Conservation (phyloP, 2,888 invertebrate genomes). For the Fragum fragum region DNA sequence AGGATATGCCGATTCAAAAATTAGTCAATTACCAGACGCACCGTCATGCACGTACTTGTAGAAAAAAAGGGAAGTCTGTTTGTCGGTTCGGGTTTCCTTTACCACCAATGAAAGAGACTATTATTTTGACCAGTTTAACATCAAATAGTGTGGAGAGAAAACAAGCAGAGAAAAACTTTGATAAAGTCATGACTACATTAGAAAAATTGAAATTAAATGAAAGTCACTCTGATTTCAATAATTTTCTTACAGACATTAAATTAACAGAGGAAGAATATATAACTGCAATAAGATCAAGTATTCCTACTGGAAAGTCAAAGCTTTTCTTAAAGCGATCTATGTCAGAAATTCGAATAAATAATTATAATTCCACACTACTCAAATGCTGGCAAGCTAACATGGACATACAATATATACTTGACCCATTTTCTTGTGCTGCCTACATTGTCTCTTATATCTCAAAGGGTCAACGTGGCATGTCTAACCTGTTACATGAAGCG, state of each 20-base stretch:
- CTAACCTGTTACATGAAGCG: slow-evolving; percentile 52
- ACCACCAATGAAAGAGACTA: slow-evolving; percentile 35
- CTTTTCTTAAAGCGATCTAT: slow-evolving; percentile 29
- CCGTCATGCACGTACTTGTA: slow-evolving; percentile 31
- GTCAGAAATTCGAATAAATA: slow-evolving; percentile 56
- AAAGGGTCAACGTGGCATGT: slow-evolving; percentile 63
- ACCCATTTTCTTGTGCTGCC: slow-evolving; percentile 14
- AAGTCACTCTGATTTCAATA: background rate
- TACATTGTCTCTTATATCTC: slow-evolving; percentile 50
- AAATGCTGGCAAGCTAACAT: slow-evolving; percentile 62
- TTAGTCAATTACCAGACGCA: slow-evolving; percentile 43
- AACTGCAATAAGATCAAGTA: slow-evolving; percentile 14
- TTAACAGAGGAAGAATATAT: slow-evolving; percentile 6
- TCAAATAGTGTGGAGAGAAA: background rate
- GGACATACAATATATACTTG: slow-evolving; percentile 55
- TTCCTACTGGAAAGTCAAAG: background rate
- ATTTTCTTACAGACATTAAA: background rate
- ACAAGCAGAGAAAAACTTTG: background rate
- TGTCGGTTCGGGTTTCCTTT: slow-evolving; percentile 29
- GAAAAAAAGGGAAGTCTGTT: slow-evolving; percentile 35
- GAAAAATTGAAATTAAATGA: background rate
- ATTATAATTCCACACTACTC: slow-evolving; percentile 54
- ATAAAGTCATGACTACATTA: slow-evolving; percentile 33
- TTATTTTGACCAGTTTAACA: slow-evolving; percentile 29
- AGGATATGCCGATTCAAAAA: slow-evolving; percentile 4